A percentile compares a stretch with the other conserved stretches of the same genome.
These are phyloP conservation scores for Pachycephala philippinensis DNA, from an alignment of 2,113 vertebrate species.

Conservation along the genomic window DNA sequence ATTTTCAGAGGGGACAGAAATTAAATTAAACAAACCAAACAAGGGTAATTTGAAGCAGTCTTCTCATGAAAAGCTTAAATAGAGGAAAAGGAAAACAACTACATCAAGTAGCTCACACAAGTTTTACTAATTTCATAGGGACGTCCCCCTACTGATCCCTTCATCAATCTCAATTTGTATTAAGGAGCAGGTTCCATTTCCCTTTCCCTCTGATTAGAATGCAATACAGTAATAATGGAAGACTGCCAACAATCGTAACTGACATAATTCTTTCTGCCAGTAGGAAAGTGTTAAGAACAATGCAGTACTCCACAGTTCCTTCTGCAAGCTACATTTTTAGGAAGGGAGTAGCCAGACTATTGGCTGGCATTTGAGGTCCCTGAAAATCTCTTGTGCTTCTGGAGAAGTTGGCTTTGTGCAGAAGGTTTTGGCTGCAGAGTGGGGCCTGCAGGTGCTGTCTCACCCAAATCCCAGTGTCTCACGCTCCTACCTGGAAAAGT, in stretches of 20 bases:
- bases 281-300: neutral
- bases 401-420: neutral
- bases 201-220: neutral
- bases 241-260: neutral
- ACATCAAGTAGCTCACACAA: neutral
- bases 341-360: neutral
- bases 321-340: neutral
- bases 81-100: neutral
- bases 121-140: neutral
- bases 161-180: neutral
- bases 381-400: neutral
- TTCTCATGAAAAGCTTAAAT: neutral
- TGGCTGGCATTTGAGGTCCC: neutral
- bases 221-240: neutral
- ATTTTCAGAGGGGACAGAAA: neutral
- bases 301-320: neutral
- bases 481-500: constrained; percentile 80
- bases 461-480: neutral
- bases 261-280: neutral
- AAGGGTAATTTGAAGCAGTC: neutral
- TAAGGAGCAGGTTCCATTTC: neutral
- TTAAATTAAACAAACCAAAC: neutral
- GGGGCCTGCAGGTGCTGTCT: neutral
- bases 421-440: neutral
- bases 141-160: neutral